Evolutionary conservation across 2,888 invertebrate species (phyloP).

Genomic region (Plebejus anna): DNA sequence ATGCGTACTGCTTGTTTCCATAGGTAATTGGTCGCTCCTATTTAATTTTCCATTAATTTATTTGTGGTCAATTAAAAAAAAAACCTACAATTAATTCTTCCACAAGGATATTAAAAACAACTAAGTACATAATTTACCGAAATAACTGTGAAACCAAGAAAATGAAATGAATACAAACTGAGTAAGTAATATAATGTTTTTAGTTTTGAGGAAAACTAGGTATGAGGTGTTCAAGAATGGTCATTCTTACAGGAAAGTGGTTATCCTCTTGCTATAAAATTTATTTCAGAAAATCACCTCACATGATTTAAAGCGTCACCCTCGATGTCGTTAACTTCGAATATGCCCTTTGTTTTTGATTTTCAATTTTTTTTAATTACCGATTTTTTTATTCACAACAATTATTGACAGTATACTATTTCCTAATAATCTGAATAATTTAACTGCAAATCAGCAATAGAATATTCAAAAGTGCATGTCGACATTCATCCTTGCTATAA

Average conservation of each 20-base stretch:
- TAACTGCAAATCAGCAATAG: background rate
- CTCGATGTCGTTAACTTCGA: too few species aligned
- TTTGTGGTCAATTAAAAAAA: background rate
- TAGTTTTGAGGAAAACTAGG: background rate
- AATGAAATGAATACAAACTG: background rate
- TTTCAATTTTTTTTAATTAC: too few species aligned
- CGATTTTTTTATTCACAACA: background rate
- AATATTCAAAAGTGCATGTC: constrained; percentile 9
- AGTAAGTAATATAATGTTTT: background rate
- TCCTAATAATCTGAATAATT: background rate
- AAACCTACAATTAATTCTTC: background rate
- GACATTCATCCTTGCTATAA: constrained; percentile 2
- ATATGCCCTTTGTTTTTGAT: too few species aligned
- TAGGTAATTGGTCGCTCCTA: background rate
- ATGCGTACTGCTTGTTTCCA: background rate
- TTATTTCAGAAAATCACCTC: background rate
- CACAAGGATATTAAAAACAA: background rate
- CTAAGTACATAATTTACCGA: background rate
- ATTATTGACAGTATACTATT: background rate
- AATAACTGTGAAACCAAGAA: background rate
- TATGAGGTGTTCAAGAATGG: background rate
- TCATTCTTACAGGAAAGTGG: background rate
- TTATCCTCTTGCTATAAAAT: background rate
- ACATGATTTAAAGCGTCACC: too few species aligned
- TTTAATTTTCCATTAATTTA: background rate